Evolutionary conservation across 2,113 vertebrate genomes (phyloP), one percentile per base, ranked within the genome.

Genomic region (Papio anubis): DNA sequence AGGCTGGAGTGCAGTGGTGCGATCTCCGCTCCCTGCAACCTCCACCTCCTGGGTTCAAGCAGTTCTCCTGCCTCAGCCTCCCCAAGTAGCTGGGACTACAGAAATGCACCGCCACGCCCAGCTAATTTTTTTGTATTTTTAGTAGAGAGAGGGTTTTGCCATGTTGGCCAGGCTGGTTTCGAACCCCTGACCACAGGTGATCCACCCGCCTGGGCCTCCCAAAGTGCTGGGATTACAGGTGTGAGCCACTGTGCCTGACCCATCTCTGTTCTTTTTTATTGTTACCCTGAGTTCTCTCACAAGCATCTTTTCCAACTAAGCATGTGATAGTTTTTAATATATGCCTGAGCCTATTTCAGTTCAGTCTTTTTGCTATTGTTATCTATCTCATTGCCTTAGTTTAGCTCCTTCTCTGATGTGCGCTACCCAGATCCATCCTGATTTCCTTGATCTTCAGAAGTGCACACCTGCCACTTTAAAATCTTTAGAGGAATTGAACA

Each of bases 401-500:
- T 86, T 82, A 88, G 59, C 78, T 82, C 81, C 52, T 73, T 82
- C 66, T 97, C 61, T 93, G 48, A 17, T 38, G 64, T 38, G 52
- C 0, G 0, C 9, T 38, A 48, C 72, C 40, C 88, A 72, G 7
- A 40, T 95, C 48, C 27, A 2, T 93, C 81, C 93, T 96, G 90
- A 91, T 96, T 96, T 96, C 20, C 76, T 85, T 93, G 35, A 64
- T 95, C 40, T 91, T 95, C 61, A 43, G 52, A 95, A 93, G 30
- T 59, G 25, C 52, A 96, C 78, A 91, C 72, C 88, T 91, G 73
- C 76, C 78, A 90, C 78, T 96, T 73, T 82, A 80, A 59, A 86
- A 83, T 75, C 93, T 97, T 70, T 59, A 94, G 73, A 94, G 86
- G 27, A 95, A 55, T 84, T 85, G 7, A 88, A 86, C 50, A 90